Evolutionary conservation across 2,888 invertebrate species (phyloP).

Genomic region (Ecdyonurus torrentis): DNA sequence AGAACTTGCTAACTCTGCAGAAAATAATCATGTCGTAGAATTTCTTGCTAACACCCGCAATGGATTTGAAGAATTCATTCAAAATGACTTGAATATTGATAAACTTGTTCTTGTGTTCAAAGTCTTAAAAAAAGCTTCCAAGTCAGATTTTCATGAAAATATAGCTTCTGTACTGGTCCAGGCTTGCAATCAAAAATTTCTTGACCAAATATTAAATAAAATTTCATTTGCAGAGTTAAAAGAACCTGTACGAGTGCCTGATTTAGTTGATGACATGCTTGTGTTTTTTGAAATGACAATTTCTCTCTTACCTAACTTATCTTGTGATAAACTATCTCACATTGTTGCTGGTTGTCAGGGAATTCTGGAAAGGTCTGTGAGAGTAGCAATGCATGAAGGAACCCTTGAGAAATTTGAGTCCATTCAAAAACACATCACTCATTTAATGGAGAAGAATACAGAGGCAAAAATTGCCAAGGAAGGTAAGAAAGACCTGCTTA

Average conservation of each 20-base stretch:
- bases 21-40: constrained; percentile 25
- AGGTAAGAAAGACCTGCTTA: constrained; percentile 14
- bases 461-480: not conserved
- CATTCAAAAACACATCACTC: not conserved
- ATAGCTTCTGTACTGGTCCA: constrained; percentile 15
- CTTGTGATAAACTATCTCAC: not conserved
- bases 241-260: not conserved
- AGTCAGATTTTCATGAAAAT: constrained; percentile 15
- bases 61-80: constrained; percentile 32
- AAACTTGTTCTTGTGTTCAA: constrained; percentile 31
- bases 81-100: constrained; percentile 30
- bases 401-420: not conserved
- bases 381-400: not conserved
- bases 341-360: not conserved
- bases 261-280: not conserved
- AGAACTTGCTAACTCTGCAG: constrained; percentile 27
- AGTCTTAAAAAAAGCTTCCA: constrained; percentile 28
- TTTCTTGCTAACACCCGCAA: constrained; percentile 27
- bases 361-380: not conserved
- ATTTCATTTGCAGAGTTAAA: constrained; percentile 12
- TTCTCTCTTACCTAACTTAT: not conserved
- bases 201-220: constrained; percentile 15
- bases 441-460: not conserved
- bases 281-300: not conserved
- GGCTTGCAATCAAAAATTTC: constrained; percentile 15